phyloP scores from a whole-genome alignment of 2,797 vertebrate species.

The Pelochelys cantorii region DNA sequence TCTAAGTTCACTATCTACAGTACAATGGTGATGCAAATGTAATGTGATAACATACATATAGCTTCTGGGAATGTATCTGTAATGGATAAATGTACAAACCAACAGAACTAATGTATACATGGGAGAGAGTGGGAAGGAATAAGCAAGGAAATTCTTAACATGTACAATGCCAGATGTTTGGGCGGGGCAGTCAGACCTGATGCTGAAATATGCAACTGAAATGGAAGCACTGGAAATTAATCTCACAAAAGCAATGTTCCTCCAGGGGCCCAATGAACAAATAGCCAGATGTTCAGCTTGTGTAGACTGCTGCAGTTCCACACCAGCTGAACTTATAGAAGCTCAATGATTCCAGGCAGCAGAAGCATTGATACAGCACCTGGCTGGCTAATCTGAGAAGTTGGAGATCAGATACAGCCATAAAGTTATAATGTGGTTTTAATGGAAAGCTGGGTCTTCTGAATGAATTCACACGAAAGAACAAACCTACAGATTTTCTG shows the following conservation, averaged over 20 bases:
- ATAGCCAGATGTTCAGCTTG: not conserved
- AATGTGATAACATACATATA: not conserved
- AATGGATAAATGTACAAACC: not conserved
- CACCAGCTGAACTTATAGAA: too few species aligned
- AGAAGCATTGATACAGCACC: not conserved
- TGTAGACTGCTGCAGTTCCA: not conserved
- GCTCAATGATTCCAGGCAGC: not conserved
- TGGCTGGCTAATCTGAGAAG: not conserved
- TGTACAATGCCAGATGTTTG: not conserved
- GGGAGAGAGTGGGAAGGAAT: not conserved
- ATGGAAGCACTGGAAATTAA: not conserved
- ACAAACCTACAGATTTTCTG: not conserved
- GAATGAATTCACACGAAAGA: not conserved
- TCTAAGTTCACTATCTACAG: not conserved
- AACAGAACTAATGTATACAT: not conserved
- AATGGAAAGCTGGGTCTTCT: not conserved
- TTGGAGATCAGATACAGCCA: not conserved
- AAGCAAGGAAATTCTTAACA: not conserved
- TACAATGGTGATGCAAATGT: not conserved
- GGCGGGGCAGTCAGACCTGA: not conserved
- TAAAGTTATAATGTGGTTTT: not conserved
- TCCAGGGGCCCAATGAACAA: not conserved
- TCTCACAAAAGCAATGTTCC: not conserved
- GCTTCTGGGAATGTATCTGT: not conserved
- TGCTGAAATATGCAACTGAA: not conserved